A percentile compares a stretch with the other conserved stretches of the same genome.
phyloP scores from a whole-genome alignment of 92 coral and sea anemone genomes.

The Porites evermanni region DNA sequence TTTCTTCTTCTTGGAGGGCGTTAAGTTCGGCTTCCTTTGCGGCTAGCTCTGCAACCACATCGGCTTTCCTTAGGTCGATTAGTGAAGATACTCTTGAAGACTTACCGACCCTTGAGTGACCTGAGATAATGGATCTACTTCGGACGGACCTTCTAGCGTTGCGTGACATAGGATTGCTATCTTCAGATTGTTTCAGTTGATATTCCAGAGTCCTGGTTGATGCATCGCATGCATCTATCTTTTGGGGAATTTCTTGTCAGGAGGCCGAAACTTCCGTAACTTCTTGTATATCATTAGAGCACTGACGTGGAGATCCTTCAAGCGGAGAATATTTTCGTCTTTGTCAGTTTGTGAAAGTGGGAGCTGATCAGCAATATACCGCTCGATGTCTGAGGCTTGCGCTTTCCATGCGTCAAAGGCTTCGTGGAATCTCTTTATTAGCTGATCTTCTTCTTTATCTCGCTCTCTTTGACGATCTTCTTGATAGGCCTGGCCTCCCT shows the following conservation, averaged over 20 bases:
- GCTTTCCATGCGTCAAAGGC: background rate
- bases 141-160: background rate
- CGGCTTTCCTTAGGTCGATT: conserved; percentile 7
- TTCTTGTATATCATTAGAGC: background rate
- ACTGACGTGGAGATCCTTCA: conserved; percentile 9
- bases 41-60: conserved; percentile 10
- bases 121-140: no score
- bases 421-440: background rate
- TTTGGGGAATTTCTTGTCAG: no score
- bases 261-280: no score
- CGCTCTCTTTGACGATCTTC: conserved; percentile 11
- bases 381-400: conserved; percentile 13
- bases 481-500: conserved; percentile 16
- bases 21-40: no score
- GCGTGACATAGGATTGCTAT: no score
- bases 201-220: no score
- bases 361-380: background rate
- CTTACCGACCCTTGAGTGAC: no score
- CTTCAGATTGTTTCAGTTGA: no score
- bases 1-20: no score
- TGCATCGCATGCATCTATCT: no score
- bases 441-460: conserved; percentile 7
- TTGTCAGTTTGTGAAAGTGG: no score
- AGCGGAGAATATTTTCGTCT: background rate
- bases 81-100: no score